Percentiles rank a stretch among this genome's conserved stretches.
Conservation (phyloP, 2,888 invertebrate genomes). For the Apotomis turbidana region DNA sequence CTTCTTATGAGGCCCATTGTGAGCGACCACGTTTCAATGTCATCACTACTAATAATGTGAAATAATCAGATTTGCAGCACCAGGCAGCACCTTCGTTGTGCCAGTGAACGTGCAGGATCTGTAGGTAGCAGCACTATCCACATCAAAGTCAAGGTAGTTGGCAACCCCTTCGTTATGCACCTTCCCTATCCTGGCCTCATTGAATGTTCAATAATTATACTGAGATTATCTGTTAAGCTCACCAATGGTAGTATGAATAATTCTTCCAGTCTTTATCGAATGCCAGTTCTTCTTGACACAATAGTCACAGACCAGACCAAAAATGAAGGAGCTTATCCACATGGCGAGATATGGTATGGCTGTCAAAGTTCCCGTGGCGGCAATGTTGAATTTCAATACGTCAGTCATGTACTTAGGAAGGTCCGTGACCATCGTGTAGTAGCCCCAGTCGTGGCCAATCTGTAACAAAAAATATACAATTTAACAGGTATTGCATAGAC, state of each 20-base stretch:
- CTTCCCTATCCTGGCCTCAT: too few species aligned
- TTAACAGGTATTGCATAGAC: neutral
- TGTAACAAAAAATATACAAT: conserved; percentile 45
- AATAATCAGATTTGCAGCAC: too few species aligned
- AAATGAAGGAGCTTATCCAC: conserved; percentile 87
- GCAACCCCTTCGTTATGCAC: too few species aligned
- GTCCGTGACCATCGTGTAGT: conserved; percentile 88
- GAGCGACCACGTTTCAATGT: too few species aligned
- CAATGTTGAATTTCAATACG: conserved; percentile 86
- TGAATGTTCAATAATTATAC: neutral
- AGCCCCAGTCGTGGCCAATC: conserved; percentile 86
- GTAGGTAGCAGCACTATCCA: too few species aligned
- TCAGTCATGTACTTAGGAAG: conserved; percentile 88
- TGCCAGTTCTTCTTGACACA: conserved; percentile 85
- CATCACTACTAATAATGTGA: too few species aligned
- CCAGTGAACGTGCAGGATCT: too few species aligned
- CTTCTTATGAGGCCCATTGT: too few species aligned
- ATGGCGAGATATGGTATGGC: conserved; percentile 87
- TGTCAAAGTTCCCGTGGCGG: conserved; percentile 85
- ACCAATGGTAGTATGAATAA: conserved; percentile 88
- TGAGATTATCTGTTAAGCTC: conserved; percentile 47
- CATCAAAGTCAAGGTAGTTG: too few species aligned
- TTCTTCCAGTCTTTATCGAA: conserved; percentile 84
- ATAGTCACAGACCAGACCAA: conserved; percentile 88
- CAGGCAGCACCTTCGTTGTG: too few species aligned